Base-by-base conservation (phyloP, 2,113 vertebrate species). In the Syngnathoides biaculeatus region DNA sequence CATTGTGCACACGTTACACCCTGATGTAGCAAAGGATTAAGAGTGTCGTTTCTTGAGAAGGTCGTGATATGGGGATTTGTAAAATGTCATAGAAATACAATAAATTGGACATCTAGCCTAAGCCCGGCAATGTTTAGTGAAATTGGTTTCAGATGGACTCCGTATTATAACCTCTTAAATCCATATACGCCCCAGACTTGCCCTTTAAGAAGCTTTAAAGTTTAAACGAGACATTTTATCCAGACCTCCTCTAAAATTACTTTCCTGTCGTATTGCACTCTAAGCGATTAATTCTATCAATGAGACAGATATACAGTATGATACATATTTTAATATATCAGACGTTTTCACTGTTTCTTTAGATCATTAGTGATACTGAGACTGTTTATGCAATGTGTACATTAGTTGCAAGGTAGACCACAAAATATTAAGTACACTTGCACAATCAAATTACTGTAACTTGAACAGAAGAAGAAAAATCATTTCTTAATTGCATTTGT, bases 1-100 rank as follows among this genome's bases (percentile, higher is more conserved):
- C 70, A 70, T 42, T 30, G 52, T 61, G 67, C 68, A 47, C 71
- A 75, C 68, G 65, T 63, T 73, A 30, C 59, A 9, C 58, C 58
- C 67, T 30, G 58, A 75, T 74, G 71, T 9, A 5, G 58, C 20
- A n/a, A 30, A 77, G 82, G 75, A 81, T 86, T 73, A 81, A 10
- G 68, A 61, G 76, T 45, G 17, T 35, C 57, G 50, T 68, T 74
- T 75, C 61, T 73, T 70, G 62, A 79, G 78, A 45, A 73, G 66
- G 74, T 74, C 26, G 60, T 73, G 19, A 56, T 75, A 69, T 56
- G 72, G 63, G 70, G 79, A 80, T 81, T 71, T 67, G 57, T 65
- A 67, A 69, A 72, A 74, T 82, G 83, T 82, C 74, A 79, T 69
- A 47, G 71, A 59, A 69, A 66, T 66, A 61, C 62, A 59, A 79